Conservation (phyloP, 2,113 vertebrate genomes). For the Callithrix jacchus region DNA sequence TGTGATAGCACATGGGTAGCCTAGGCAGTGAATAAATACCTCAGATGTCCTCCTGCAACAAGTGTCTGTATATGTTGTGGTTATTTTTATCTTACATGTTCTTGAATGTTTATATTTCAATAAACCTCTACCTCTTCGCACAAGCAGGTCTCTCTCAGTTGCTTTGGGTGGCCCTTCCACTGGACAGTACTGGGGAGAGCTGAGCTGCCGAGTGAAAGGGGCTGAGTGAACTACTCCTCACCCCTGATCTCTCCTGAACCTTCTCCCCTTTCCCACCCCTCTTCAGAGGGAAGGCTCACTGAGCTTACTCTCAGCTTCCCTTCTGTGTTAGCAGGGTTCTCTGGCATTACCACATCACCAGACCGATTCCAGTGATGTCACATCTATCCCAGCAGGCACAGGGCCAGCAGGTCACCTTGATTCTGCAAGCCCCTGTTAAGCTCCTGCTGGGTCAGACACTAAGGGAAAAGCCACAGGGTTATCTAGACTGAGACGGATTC, state of each 20-base stretch:
- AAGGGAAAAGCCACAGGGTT: neutral
- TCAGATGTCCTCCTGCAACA: conserved; percentile 86
- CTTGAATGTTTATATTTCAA: conserved; percentile 90
- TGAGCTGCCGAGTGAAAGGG: neutral
- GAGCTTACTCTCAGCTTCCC: neutral
- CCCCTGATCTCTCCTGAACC: neutral
- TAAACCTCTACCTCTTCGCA: conserved; percentile 90
- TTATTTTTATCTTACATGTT: conserved; percentile 87
- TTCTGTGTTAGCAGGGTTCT: neutral
- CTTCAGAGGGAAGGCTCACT: neutral
- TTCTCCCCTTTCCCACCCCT: neutral
- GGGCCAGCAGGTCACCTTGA: neutral
- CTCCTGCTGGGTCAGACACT: neutral
- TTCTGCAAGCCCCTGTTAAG: neutral
- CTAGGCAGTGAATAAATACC: conserved; percentile 87
- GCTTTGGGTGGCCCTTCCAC: neutral
- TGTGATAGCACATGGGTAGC: conserved; percentile 81
- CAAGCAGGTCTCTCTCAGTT: neutral
- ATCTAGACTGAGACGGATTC: neutral
- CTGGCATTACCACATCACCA: neutral
- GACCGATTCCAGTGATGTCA: neutral
- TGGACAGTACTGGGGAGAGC: neutral
- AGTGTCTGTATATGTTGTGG: conserved; percentile 88
- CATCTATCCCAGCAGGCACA: neutral
- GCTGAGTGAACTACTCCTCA: neutral